Conservation (phyloP, 2,888 invertebrate species). For the Acholoe squamosa region DNA sequence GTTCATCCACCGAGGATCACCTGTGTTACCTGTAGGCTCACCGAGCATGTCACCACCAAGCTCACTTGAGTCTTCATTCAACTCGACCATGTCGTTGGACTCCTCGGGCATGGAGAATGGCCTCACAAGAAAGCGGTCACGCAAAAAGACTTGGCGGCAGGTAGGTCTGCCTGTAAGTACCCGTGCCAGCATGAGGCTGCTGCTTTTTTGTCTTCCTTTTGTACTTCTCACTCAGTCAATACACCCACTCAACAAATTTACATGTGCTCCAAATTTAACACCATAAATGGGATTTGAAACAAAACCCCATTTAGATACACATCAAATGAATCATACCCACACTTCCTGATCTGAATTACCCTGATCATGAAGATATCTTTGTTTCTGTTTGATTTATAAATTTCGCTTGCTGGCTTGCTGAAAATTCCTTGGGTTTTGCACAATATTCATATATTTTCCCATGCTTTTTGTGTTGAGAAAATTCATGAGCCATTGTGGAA, state of each 20-base stretch:
- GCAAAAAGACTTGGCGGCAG: conserved; percentile 83
- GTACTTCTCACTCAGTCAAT: not conserved
- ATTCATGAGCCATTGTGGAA: no score
- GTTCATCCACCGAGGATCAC: not conserved
- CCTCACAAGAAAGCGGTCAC: conserved; percentile 73
- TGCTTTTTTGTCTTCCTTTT: conserved; percentile 58
- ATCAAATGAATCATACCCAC: no score
- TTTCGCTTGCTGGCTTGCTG: no score
- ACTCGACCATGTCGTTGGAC: conserved; percentile 65
- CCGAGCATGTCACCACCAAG: conserved; percentile 60
- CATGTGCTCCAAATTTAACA: not conserved
- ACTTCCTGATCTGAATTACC: no score
- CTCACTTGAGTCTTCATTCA: conserved; percentile 68
- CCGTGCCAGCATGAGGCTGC: conserved; percentile 65
- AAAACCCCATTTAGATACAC: no score
- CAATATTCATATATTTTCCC: no score
- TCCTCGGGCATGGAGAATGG: conserved; percentile 52
- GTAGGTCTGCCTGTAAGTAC: conserved; percentile 73
- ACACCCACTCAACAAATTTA: not conserved
- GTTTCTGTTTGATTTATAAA: no score
- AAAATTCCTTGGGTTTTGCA: no score
- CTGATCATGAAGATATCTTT: no score
- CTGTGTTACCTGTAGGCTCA: conserved; percentile 31
- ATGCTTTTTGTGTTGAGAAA: no score
- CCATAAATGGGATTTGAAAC: no score